Base-by-base conservation (phyloP, 2,888 invertebrate genomes). In the Rhyacophila evoluta region DNA sequence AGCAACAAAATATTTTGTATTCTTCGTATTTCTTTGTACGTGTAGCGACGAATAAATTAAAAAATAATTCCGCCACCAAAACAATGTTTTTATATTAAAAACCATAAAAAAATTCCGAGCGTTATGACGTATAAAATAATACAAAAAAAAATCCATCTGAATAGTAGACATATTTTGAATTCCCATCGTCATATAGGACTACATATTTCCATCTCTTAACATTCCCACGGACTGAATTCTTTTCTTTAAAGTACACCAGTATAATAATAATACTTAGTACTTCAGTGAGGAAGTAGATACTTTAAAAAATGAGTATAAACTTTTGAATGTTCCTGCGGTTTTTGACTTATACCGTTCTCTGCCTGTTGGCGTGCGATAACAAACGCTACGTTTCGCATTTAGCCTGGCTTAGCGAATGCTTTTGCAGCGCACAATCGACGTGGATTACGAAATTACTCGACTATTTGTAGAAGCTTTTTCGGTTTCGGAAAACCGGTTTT, bases 361-460 rank as follows among this genome's bases (percentile, higher is more conserved):
- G 74, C 12, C 74, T 75, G 74, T 68, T 68, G 41, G 41, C 28
- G 74, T 25, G 37, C 38, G 74, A 75, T 75, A 75, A 75, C 74
- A 75, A 68, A 75, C 27, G 38, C 5, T 75, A 55, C 25, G 55
- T 15, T 19, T 8, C 15, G 8, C 55, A 19, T 55, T 55, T 25
- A 55, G 15, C 55, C 55, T 19, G 55, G 55, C 55, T 55, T 55
- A 55, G 25, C 25, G 55, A 55, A 55, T 55, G 55, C 55, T 55
- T 55, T 55, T 25, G 19, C 55, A 25, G 8, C 55, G 55, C 8
- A 8, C 55, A 55, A 55, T 55, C 55, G 55, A 55, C 3, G 55
- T n/a, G 55, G 55, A 55, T 55, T 55, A 55, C 55, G 25, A 10
- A 55, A 15, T 55, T 55, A 55, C 29, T 33, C 29, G 6, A 33